Evolutionary conservation across 1,140 invertebrate species (phyloP).

Genomic region (Drosophila sucinea): DNA sequence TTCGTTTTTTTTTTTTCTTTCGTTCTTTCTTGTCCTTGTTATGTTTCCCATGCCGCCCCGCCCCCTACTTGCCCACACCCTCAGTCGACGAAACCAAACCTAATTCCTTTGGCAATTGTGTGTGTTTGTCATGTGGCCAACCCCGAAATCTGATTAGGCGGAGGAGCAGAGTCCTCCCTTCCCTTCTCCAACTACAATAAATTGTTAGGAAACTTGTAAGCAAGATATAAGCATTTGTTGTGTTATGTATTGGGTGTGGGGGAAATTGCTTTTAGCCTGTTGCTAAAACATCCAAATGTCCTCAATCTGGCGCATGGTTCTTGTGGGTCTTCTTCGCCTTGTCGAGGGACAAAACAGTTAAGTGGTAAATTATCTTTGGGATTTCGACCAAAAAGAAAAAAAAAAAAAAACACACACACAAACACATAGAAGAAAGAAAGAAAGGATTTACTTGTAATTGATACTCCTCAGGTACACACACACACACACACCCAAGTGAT

Average conservation of each 20-base stretch:
- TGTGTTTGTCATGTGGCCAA: slow-evolving; percentile 68
- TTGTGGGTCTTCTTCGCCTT: slow-evolving; percentile 63
- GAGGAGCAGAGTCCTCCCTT: slow-evolving; percentile 18
- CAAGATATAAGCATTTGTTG: slow-evolving; percentile 53
- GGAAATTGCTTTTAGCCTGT: slow-evolving; percentile 73
- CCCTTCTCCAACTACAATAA: slow-evolving; percentile 75
- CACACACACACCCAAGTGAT: background rate
- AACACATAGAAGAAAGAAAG: slow-evolving; percentile 21
- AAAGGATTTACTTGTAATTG: slow-evolving; percentile 72
- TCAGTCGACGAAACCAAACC: slow-evolving; percentile 21
- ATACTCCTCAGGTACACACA: slow-evolving; percentile 31
- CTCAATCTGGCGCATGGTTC: slow-evolving; percentile 15
- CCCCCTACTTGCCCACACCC: slow-evolving; percentile 24
- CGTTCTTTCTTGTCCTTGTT: slow-evolving; percentile 42
- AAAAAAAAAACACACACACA: slow-evolving; percentile 15
- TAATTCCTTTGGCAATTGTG: slow-evolving; percentile 71
- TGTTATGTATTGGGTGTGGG: slow-evolving; percentile 22
- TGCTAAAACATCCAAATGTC: slow-evolving; percentile 54
- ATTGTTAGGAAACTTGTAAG: slow-evolving; percentile 74
- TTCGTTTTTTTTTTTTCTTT: slow-evolving; percentile 11
- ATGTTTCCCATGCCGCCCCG: slow-evolving; percentile 16
- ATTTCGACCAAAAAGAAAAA: slow-evolving; percentile 10
- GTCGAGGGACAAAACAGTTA: slow-evolving; percentile 56
- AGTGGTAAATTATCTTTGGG: slow-evolving; percentile 70
- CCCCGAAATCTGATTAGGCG: slow-evolving; percentile 72